A percentile compares a stretch with the other conserved stretches of the same genome.
phyloP scores from a whole-genome alignment of 2,113 vertebrate species.

The Sarotherodon lohbergeri region DNA sequence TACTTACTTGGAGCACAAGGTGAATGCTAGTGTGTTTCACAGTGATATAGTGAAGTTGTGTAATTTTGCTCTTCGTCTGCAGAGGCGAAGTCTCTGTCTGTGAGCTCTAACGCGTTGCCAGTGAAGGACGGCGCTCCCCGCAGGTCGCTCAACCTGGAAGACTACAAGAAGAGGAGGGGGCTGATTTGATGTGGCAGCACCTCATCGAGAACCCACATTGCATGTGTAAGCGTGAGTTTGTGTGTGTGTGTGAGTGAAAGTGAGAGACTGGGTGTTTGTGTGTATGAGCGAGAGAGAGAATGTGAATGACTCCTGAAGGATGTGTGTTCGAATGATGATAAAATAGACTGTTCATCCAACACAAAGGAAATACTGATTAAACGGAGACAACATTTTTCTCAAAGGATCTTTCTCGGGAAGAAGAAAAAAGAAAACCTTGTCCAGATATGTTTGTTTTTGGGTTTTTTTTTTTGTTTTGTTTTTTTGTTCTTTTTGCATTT shows the following conservation, averaged over 20 bases:
- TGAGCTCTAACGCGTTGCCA: conserved; percentile 92
- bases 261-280: not conserved
- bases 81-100: conserved; percentile 97
- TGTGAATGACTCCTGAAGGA: not conserved
- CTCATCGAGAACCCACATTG: conserved; percentile 22
- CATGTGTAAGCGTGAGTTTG: conserved; percentile 25
- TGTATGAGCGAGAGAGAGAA: not conserved
- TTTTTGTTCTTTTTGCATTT: conserved; percentile 35
- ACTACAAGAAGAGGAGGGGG: conserved; percentile 98
- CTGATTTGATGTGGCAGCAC: conserved; percentile 81
- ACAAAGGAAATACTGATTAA: conserved; percentile 65
- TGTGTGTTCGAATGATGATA: conserved; percentile 38
- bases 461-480: not conserved
- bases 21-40: not conserved
- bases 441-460: not conserved
- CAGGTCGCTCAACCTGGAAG: conserved; percentile 95
- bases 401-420: conserved; percentile 48
- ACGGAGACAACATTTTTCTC: conserved; percentile 37
- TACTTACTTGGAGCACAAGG: not conserved
- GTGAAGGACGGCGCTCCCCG: conserved; percentile 96
- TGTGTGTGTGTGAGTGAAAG: not conserved
- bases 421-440: conserved; percentile 41
- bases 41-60: not conserved
- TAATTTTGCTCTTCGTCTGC: not conserved
- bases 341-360: conserved; percentile 60